Percentiles rank a stretch among this genome's conserved stretches.
phyloP scores from a whole-genome alignment of 2,797 vertebrate genomes.

The Macropus fuliginosus region DNA sequence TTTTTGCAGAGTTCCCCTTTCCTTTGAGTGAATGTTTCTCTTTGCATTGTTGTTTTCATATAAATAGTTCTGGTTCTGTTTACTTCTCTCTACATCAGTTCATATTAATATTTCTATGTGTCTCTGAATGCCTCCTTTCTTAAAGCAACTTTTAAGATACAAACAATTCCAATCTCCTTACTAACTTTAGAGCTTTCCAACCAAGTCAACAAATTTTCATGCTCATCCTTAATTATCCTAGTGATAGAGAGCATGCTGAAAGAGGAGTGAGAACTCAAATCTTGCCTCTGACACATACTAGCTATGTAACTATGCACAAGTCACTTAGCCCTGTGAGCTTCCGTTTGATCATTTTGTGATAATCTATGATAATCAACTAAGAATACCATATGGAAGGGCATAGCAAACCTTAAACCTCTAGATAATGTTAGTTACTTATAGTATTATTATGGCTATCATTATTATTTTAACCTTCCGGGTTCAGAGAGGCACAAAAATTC shows the following conservation, averaged over 20 bases:
- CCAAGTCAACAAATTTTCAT: neutral
- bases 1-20: neutral
- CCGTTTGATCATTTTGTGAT: neutral
- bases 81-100: neutral
- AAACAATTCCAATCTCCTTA: neutral
- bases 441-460: too few relatives aligned
- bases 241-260: neutral
- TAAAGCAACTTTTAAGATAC: neutral
- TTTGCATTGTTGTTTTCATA: neutral
- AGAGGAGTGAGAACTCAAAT: neutral
- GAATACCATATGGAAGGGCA: neutral
- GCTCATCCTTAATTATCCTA: too few relatives aligned
- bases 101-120: neutral
- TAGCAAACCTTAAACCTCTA: neutral
- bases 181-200: neutral
- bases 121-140: neutral
- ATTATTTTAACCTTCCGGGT: neutral
- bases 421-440: neutral
- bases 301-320: neutral
- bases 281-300: neutral
- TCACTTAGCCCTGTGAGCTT: neutral
- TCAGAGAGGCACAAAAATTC: neutral
- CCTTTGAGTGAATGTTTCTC: neutral
- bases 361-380: neutral
- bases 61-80: neutral